Percentiles rank a stretch among this genome's conserved stretches.
phyloP scores from a whole-genome alignment of 1,140 invertebrate genomes.

The Bacillus rossius region DNA sequence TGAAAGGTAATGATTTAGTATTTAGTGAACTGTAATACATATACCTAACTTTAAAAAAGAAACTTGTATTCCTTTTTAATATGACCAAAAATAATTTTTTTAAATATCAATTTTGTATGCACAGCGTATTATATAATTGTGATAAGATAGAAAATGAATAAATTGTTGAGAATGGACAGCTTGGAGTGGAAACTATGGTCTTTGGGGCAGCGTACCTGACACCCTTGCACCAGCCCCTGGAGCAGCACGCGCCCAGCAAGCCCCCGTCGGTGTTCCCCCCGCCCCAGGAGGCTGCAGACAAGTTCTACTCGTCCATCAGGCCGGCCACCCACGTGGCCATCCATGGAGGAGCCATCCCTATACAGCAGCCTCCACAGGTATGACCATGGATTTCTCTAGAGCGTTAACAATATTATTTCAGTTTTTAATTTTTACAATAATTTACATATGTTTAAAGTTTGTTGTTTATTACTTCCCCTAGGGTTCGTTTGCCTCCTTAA shows the following conservation, averaged over 20 bases:
- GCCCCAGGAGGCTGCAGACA: slow-evolving; percentile 17
- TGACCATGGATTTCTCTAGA: no score
- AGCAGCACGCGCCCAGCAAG: slow-evolving; percentile 25
- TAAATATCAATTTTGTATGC: neutral
- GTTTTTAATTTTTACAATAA: no score
- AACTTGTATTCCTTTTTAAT: no score
- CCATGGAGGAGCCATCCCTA: slow-evolving; percentile 46
- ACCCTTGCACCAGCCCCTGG: slow-evolving; percentile 32
- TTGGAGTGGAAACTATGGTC: no score
- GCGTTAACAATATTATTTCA: no score
- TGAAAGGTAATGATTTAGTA: no score
- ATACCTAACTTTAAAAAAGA: no score
- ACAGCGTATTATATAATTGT: neutral
- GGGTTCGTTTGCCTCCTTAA: no score
- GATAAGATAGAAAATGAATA: neutral
- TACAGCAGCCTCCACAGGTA: slow-evolving; percentile 49
- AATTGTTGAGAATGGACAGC: no score
- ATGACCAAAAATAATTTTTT: neutral
- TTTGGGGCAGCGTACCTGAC: slow-evolving; percentile 37
- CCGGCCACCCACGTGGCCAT: slow-evolving; percentile 45
- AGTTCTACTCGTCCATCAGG: slow-evolving; percentile 30
- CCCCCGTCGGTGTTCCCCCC: neutral
- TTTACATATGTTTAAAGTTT: no score
- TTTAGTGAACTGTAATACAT: no score
- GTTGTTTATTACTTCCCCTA: no score